Evolutionary conservation across 2,113 vertebrate species (phyloP).

Genomic region (Chaetops frenatus): DNA sequence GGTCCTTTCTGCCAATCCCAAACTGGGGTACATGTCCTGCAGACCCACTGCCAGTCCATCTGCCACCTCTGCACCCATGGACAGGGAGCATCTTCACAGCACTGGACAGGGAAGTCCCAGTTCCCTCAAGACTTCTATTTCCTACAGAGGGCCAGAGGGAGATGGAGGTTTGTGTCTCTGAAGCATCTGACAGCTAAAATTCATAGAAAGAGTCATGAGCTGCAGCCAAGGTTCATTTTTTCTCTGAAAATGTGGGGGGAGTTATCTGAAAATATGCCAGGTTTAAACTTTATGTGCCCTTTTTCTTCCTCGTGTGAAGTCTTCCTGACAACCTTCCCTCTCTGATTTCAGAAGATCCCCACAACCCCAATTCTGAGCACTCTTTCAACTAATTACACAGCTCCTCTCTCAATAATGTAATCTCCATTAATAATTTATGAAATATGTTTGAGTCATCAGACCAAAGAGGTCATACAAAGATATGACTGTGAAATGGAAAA

Average conservation of each 20-base stretch:
- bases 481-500: slow-evolving; percentile 10
- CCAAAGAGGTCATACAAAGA: slow-evolving; percentile 3
- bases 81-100: background rate
- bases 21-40: background rate
- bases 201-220: background rate
- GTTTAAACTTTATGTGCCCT: background rate
- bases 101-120: background rate
- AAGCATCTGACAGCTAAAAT: background rate
- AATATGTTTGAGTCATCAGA: slow-evolving; percentile 2
- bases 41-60: background rate
- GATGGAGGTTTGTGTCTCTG: background rate
- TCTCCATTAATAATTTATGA: slow-evolving; percentile 3
- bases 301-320: background rate
- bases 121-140: background rate
- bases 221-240: background rate
- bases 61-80: background rate
- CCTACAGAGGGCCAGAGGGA: background rate
- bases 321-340: background rate
- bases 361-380: background rate
- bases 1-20: background rate
- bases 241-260: background rate
- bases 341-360: background rate
- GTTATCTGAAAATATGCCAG: background rate
- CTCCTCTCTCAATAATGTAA: background rate
- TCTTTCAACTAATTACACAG: background rate